Evolutionary conservation across 2,113 vertebrate species (phyloP).

Genomic region (Vombatus ursinus): DNA sequence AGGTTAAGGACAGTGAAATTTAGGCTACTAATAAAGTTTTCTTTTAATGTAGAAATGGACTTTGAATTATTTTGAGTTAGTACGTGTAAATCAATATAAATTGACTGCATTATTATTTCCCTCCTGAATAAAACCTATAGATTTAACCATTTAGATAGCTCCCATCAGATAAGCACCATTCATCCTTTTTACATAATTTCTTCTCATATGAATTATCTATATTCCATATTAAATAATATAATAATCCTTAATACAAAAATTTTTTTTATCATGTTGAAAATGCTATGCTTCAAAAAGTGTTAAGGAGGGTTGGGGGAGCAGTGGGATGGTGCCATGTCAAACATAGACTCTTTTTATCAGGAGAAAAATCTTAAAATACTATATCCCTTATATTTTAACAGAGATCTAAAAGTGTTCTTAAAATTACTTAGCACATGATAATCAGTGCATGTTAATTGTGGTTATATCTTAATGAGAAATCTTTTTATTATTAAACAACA

Average conservation of each 20-base stretch:
- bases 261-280: conserved; percentile 43
- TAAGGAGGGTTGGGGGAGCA: conserved; percentile 14
- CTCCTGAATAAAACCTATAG: conserved; percentile 48
- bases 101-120: conserved; percentile 78
- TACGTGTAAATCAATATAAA: conserved; percentile 61
- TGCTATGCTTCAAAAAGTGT: conserved; percentile 28
- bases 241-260: conserved; percentile 46
- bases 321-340: conserved; percentile 18
- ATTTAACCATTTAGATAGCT: conserved; percentile 59
- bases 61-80: conserved; percentile 45
- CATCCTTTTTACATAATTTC: conserved; percentile 39
- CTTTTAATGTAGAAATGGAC: conserved; percentile 39
- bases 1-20: conserved; percentile 35
- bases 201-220: conserved; percentile 35
- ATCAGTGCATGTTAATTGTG: background rate
- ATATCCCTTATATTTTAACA: conserved; percentile 45
- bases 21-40: conserved; percentile 63
- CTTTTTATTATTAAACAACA: conserved; percentile 31
- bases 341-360: conserved; percentile 26
- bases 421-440: conserved; percentile 18
- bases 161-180: conserved; percentile 23
- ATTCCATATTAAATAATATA: conserved; percentile 19
- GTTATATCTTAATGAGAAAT: background rate
- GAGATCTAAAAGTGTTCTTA: conserved; percentile 21
- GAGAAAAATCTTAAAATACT: conserved; percentile 47